Evolutionary conservation across 2,888 invertebrate genomes (phyloP), one percentile per base, ranked within the genome.

Genomic region (Hipparchia semele): DNA sequence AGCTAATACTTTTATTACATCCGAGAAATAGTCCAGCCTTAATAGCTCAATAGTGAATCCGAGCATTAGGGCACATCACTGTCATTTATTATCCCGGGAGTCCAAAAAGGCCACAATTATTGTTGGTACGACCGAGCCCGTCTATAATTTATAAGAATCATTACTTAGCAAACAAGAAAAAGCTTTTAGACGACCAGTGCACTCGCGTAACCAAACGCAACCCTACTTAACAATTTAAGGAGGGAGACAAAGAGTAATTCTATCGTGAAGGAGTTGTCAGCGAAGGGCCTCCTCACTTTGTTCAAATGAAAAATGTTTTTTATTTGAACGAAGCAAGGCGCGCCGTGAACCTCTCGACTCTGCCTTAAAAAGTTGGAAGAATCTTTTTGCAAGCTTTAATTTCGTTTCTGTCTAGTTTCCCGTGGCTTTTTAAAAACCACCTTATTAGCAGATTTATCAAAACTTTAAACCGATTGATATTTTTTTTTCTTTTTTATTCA

Each of bases 161-260:
- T 71, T 67, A 73, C 75, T 73, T 59, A 62, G 70, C 67, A 67
- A 73, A 75, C 75, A 75, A 68, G 72, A 39, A 72, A 75, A 75
- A 70, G 75, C 75, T 75, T 75, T 75, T 73, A 75, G 70, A 56
- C 23, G 69, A 61, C 71, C 68, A 73, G 62, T 75, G 73, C 75
- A 75, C 66, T 73, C 67, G 69, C 67, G 70, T 73, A 73, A 73
- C 67, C 67, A 72, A 75, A 73, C 73, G 71, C 64, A 75, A 73
- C 75, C 73, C 71, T 72, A 72, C 75, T 75, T 73, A 75, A 73
- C 49, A 73, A 75, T 75, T 75, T 73, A 74, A 71, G 65, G 72
- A 56, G 70, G 60, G 46, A 66, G 73, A 70, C 61, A 62, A 23
- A 69, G 53, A 70, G 66, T 68, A 75, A 70, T 72, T 49, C 56